Conservation (phyloP, 2,888 invertebrate species). For the Norana najaformis region DNA sequence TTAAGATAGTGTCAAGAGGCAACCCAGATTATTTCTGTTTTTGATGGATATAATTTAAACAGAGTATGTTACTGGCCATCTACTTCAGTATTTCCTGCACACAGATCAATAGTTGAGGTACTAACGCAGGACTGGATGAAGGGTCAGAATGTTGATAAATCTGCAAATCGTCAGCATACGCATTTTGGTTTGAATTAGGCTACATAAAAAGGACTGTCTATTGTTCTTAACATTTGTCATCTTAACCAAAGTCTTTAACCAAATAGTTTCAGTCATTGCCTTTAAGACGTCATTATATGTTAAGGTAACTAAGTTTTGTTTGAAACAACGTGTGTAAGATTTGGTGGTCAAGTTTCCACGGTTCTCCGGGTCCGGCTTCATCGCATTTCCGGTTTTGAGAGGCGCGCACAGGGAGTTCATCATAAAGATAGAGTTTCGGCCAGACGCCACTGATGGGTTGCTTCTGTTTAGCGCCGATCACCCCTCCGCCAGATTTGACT, state of each 20-base stretch:
- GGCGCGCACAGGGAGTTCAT: conserved; percentile 85
- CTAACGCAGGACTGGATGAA: too few species aligned
- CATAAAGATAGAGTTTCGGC: conserved; percentile 80
- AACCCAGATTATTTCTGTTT: too few species aligned
- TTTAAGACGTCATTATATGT: background rate
- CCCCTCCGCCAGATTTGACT: conserved; percentile 83
- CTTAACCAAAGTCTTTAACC: too few species aligned
- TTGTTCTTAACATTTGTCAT: background rate
- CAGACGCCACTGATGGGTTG: conserved; percentile 75
- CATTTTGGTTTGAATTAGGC: background rate
- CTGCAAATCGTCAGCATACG: too few species aligned
- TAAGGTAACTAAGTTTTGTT: background rate
- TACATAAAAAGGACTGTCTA: too few species aligned
- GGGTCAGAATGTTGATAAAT: too few species aligned
- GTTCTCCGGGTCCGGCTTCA: conserved; percentile 90
- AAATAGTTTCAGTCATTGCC: background rate
- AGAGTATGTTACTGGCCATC: too few species aligned
- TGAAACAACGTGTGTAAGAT: conserved; percentile 44
- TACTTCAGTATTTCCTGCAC: too few species aligned
- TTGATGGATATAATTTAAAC: too few species aligned
- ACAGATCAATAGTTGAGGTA: too few species aligned
- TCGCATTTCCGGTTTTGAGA: conserved; percentile 83
- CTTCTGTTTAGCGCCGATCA: conserved; percentile 86
- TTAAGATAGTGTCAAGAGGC: too few species aligned
- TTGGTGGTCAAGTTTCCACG: conserved; percentile 54